A percentile compares a stretch with the other conserved stretches of the same genome.
These are phyloP conservation scores for Penaeus vannamei DNA, from an alignment of 1,140 invertebrate genomes.

Conservation along the genomic window DNA sequence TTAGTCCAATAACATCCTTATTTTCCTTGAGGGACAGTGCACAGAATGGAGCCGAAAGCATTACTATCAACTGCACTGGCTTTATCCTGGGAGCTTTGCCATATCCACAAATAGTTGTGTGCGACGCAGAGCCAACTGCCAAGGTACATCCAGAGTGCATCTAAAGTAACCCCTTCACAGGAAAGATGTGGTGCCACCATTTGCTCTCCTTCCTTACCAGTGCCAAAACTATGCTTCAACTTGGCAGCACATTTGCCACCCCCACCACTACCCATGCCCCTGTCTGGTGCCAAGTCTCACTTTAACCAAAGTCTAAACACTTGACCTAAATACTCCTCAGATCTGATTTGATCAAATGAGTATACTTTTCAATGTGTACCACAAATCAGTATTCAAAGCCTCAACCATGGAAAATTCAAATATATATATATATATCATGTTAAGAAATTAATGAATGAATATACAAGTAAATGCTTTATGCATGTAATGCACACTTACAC, in stretches of 20 bases:
- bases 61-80: slow-evolving; percentile 37
- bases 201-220: slow-evolving; percentile 5
- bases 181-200: slow-evolving; percentile 32
- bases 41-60: slow-evolving; percentile 52
- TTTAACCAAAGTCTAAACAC: no score
- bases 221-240: slow-evolving; percentile 59
- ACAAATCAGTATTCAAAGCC: no score
- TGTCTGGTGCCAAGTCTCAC: neutral
- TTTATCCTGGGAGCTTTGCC: neutral
- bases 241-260: slow-evolving; percentile 50
- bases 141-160: slow-evolving; percentile 42
- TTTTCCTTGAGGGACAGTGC: slow-evolving; percentile 29
- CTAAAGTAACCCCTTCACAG: no score
- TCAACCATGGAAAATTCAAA: no score
- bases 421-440: no score
- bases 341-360: no score
- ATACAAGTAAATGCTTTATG: no score
- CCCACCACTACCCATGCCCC: slow-evolving; percentile 13
- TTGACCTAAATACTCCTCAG: no score
- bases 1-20: slow-evolving; percentile 9
- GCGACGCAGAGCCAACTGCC: slow-evolving; percentile 47
- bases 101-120: slow-evolving; percentile 49
- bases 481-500: no score
- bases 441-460: no score
- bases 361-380: no score